phyloP scores from a whole-genome alignment of 1,140 invertebrate species.

The Eurosta solidaginis region DNA sequence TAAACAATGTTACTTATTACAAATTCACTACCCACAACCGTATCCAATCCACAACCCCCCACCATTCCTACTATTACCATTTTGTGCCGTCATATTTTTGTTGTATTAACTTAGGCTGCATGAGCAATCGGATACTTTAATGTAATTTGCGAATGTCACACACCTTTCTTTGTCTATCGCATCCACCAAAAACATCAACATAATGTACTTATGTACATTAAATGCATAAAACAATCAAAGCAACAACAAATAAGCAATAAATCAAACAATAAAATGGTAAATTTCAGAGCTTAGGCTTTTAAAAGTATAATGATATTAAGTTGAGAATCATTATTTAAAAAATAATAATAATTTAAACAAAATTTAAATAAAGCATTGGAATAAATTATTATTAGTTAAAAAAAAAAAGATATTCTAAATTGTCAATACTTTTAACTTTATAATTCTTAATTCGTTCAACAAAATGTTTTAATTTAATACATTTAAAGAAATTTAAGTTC shows the following conservation, averaged over 20 bases:
- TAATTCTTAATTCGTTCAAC: too few relatives aligned
- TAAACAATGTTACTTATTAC: too few relatives aligned
- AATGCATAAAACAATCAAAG: not conserved
- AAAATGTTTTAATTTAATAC: too few relatives aligned
- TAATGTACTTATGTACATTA: too few relatives aligned
- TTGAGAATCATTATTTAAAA: too few relatives aligned
- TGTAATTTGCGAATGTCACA: slow-evolving; percentile 21
- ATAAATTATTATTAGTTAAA: too few relatives aligned
- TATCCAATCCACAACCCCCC: not conserved
- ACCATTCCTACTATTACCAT: not conserved
- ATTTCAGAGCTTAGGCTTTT: not conserved
- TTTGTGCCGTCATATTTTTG: not conserved
- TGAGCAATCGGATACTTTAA: slow-evolving; percentile 37
- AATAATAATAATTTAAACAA: too few relatives aligned
- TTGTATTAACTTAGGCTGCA: slow-evolving; percentile 36
- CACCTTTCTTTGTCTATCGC: not conserved
- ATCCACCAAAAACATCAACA: not conserved
- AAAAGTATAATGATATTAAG: too few relatives aligned
- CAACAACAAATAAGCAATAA: not conserved
- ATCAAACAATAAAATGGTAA: slow-evolving; percentile 21
- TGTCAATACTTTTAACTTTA: too few relatives aligned
- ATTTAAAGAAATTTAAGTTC: too few relatives aligned
- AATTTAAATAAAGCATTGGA: too few relatives aligned
- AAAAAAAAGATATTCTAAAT: too few relatives aligned
- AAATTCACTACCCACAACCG: not conserved